Conservation (phyloP, 2,888 invertebrate genomes). For the Andrena flavipes region DNA sequence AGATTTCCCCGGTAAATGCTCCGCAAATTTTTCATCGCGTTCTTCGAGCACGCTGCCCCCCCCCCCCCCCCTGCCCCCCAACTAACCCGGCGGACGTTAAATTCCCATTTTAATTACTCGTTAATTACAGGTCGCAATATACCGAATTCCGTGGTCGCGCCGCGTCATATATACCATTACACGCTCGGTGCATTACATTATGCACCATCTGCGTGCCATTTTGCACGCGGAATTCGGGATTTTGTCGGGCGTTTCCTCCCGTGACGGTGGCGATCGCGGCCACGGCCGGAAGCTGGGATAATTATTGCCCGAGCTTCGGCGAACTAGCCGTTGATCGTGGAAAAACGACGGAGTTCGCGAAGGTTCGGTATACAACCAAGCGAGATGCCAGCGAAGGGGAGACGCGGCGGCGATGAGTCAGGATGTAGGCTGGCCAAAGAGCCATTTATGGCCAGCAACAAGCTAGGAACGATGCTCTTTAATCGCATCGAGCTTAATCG, state of each 20-base stretch:
- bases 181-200: conserved; percentile 56
- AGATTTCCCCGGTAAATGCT: conserved; percentile 4
- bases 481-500: conserved; percentile 65
- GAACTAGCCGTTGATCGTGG: too few species aligned
- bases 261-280: neutral
- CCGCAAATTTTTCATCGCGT: conserved; percentile 19
- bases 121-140: conserved; percentile 44
- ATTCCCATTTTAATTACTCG: conserved; percentile 53
- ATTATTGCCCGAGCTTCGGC: conserved; percentile 4
- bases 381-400: conserved; percentile 25
- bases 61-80: too few species aligned
- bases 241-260: conserved; percentile 40
- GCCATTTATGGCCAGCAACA: conserved; percentile 54
- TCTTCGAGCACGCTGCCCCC: neutral
- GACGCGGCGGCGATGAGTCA: conserved; percentile 52
- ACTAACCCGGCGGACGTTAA: conserved; percentile 18
- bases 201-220: conserved; percentile 61
- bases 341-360: too few species aligned
- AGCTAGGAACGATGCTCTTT: conserved; percentile 59
- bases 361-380: neutral
- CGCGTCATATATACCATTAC: conserved; percentile 51
- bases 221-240: conserved; percentile 47
- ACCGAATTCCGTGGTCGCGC: conserved; percentile 55
- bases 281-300: conserved; percentile 14
- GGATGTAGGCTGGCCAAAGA: conserved; percentile 45